Percentiles rank a stretch among this genome's conserved stretches.
These are phyloP conservation scores for Gobionotothen gibberifrons DNA, from an alignment of 2,797 vertebrate species.

Conservation along the genomic window DNA sequence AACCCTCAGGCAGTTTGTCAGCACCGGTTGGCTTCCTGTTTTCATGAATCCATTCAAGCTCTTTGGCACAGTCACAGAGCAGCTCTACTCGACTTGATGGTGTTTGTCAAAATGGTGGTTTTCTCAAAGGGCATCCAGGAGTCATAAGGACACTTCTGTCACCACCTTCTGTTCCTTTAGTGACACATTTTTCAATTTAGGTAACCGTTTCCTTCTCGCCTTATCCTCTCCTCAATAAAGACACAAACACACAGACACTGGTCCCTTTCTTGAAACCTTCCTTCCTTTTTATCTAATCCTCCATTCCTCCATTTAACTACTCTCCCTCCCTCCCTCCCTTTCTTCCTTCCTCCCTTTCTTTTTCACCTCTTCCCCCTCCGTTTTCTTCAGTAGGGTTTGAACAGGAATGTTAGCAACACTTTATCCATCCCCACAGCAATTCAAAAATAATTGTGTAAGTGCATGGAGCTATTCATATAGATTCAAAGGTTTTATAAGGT, in stretches of 20 bases:
- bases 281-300: constrained; percentile 29
- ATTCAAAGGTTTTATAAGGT: too few relatives aligned
- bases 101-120: constrained; percentile 28
- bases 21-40: constrained; percentile 16
- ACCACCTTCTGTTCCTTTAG: constrained; percentile 4
- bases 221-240: neutral
- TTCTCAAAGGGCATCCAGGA: constrained; percentile 12
- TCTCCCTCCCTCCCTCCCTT: neutral
- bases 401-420: neutral
- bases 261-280: constrained; percentile 27
- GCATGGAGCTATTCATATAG: neutral
- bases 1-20: neutral
- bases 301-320: constrained; percentile 14
- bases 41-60: constrained; percentile 12
- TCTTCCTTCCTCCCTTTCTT: constrained; percentile 34
- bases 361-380: constrained; percentile 19
- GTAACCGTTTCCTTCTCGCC: constrained; percentile 22
- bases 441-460: neutral
- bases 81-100: neutral
- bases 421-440: neutral
- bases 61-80: constrained; percentile 7
- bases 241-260: neutral
- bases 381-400: constrained; percentile 13
- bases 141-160: constrained; percentile 1
- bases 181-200: constrained; percentile 11